Evolutionary conservation across 1,140 invertebrate genomes (phyloP).

Genomic region (Drosophila mayri): DNA sequence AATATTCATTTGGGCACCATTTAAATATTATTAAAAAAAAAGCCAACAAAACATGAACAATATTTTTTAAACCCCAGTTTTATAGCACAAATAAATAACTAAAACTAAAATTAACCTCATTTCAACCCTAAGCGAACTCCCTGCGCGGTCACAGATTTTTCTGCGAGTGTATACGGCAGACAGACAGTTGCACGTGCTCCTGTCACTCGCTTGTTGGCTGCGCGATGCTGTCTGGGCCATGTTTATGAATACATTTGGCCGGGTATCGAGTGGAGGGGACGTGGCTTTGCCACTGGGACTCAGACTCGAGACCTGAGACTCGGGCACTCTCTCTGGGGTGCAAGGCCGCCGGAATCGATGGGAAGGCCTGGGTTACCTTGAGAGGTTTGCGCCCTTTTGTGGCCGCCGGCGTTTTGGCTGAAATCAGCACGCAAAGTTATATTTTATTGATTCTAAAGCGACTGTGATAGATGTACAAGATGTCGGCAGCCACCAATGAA

Average conservation of each 20-base stretch:
- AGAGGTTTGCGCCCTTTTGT: conserved; percentile 43
- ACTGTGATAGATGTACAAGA: conserved; percentile 66
- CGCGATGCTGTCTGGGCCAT: conserved; percentile 68
- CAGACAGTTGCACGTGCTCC: conserved; percentile 72
- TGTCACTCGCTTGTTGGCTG: conserved; percentile 79
- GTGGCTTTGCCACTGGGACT: not conserved
- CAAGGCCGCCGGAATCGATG: conserved; percentile 13
- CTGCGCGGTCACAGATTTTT: not conserved
- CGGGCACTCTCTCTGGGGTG: not conserved
- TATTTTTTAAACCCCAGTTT: too few relatives aligned
- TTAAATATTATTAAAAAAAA: not conserved
- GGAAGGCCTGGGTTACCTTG: conserved; percentile 52
- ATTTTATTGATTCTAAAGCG: conserved; percentile 81
- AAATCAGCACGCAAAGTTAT: conserved; percentile 82
- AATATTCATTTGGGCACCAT: not conserved
- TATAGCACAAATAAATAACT: too few relatives aligned
- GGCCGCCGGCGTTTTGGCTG: conserved; percentile 45
- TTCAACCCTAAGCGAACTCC: rapidly evolving
- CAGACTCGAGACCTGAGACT: not conserved
- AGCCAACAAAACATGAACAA: not conserved
- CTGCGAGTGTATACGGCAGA: not conserved
- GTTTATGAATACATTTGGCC: conserved; percentile 79
- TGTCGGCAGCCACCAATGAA: conserved; percentile 1
- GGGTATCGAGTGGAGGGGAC: not conserved
- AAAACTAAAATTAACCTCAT: not conserved